Evolutionary conservation across 2,113 vertebrate genomes (phyloP).

Genomic region (Mionectes macconnelli): DNA sequence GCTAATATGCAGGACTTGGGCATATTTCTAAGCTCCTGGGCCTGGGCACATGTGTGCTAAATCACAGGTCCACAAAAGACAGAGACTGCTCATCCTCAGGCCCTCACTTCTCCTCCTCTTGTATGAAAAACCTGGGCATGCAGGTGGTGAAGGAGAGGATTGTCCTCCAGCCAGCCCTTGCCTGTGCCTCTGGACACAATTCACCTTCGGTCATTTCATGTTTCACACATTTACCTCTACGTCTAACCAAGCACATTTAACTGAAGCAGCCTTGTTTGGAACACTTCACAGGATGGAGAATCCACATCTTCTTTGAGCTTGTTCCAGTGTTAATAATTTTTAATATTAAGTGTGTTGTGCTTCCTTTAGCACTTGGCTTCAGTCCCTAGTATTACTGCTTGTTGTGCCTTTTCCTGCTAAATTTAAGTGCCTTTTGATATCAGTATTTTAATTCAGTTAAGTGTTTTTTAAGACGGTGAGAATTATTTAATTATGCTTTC

Average conservation of each 20-base stretch:
- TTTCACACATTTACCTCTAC: not conserved
- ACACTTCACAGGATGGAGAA: not conserved
- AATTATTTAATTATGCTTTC: not conserved
- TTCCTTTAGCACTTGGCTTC: not conserved
- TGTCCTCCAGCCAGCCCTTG: not conserved
- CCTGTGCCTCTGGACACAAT: not conserved
- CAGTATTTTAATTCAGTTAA: not conserved
- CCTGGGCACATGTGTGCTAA: not conserved
- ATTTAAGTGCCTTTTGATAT: slow-evolving; percentile 11
- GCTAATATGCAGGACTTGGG: not conserved
- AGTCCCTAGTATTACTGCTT: not conserved
- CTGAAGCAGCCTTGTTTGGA: not conserved
- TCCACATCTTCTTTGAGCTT: not conserved
- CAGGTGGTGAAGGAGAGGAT: not conserved
- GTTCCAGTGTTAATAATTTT: not conserved
- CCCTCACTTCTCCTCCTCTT: not conserved
- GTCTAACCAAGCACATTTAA: not conserved
- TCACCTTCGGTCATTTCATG: not conserved
- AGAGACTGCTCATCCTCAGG: not conserved
- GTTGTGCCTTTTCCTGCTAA: slow-evolving; percentile 1
- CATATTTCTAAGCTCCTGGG: not conserved
- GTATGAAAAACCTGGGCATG: not conserved
- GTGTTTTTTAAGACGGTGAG: not conserved
- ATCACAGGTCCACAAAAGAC: not conserved
- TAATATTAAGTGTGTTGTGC: not conserved